A percentile compares a stretch with the other conserved stretches of the same genome.
These are phyloP conservation scores for Heliconius sara DNA, from an alignment of 2,888 invertebrate species.

Conservation along the genomic window DNA sequence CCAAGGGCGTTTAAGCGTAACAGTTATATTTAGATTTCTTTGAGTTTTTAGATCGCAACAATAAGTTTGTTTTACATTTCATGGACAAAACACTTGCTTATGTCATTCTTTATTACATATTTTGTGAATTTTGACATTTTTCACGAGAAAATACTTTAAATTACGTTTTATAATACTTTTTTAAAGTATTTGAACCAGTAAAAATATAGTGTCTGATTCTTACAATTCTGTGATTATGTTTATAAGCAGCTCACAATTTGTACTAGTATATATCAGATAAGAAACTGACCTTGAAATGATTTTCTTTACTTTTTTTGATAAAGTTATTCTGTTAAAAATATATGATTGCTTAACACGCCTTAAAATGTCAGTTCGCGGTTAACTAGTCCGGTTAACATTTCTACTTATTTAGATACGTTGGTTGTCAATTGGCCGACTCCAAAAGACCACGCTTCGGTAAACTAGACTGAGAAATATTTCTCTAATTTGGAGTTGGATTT, in stretches of 20 bases:
- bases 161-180: too few species aligned
- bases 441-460: neutral
- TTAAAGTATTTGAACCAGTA: too few species aligned
- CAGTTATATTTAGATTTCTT: conserved; percentile 50
- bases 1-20: conserved; percentile 54
- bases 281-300: neutral
- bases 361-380: neutral
- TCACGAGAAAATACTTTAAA: too few species aligned
- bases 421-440: neutral
- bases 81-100: conserved; percentile 41
- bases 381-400: neutral
- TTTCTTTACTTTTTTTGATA: neutral
- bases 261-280: neutral
- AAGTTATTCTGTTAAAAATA: neutral
- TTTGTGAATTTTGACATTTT: neutral
- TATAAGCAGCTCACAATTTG: neutral
- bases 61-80: conserved; percentile 48
- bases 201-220: neutral
- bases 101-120: conserved; percentile 22
- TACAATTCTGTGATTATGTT: neutral
- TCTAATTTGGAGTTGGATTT: neutral
- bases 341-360: neutral
- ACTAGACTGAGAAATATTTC: neutral
- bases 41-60: conserved; percentile 45
- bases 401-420: neutral